Conservation (phyloP, 2,888 invertebrate species). For the Mayetiola destructor region DNA sequence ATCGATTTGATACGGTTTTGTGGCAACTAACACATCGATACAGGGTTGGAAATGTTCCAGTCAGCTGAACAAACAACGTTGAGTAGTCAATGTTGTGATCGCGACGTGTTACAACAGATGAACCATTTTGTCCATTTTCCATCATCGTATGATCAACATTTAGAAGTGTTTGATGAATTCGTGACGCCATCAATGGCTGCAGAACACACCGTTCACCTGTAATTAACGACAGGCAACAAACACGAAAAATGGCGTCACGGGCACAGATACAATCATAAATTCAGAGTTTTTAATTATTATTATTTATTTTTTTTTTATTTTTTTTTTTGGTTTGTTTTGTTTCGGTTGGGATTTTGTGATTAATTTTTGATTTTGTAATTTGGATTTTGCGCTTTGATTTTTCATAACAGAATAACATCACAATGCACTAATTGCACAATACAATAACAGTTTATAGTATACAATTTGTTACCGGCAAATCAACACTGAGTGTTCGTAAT, state of each 20-base stretch:
- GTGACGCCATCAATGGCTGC: constrained; percentile 21
- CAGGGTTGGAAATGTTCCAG: constrained; percentile 35
- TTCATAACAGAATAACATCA: no score
- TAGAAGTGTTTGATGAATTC: constrained; percentile 21
- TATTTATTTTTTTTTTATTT: neutral
- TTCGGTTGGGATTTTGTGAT: no score
- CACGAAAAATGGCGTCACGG: constrained; percentile 22
- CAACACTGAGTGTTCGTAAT: no score
- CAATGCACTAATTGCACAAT: no score
- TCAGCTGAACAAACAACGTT: constrained; percentile 33
- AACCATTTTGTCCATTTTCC: constrained; percentile 15
- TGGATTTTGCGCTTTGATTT: no score
- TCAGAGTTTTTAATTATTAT: neutral
- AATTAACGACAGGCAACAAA: constrained; percentile 19
- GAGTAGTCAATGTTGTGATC: constrained; percentile 37
- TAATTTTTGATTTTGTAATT: no score
- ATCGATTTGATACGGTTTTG: constrained; percentile 46
- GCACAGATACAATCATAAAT: neutral
- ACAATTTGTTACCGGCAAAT: no score
- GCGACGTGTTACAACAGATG: constrained; percentile 31
- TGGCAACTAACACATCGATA: constrained; percentile 46
- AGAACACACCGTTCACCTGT: constrained; percentile 21
- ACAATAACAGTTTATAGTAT: no score
- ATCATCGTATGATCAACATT: constrained; percentile 17
- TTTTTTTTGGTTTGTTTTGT: neutral